phyloP scores from a whole-genome alignment of 2,888 invertebrate species.

The Metalampra italica region DNA sequence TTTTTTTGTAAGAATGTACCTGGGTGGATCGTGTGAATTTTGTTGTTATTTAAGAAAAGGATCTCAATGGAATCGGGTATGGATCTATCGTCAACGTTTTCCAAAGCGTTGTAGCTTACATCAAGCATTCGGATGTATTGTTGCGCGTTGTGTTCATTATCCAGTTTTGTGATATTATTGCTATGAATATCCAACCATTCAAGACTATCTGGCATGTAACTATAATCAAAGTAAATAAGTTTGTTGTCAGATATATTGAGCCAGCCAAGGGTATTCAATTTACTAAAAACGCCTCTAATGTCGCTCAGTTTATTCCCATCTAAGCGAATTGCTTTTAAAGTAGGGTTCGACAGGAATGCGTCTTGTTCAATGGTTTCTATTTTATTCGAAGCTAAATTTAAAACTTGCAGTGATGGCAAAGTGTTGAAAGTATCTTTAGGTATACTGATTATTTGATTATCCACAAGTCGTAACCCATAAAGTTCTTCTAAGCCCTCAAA shows the following conservation, averaged over 20 bases:
- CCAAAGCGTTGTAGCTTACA: slow-evolving; percentile 85
- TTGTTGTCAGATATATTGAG: slow-evolving; percentile 89
- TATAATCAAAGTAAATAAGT: slow-evolving; percentile 88
- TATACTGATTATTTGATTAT: slow-evolving; percentile 86
- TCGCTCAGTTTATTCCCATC: slow-evolving; percentile 88
- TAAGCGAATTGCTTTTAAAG: slow-evolving; percentile 85
- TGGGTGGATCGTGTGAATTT: slow-evolving; percentile 83
- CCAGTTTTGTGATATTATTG: slow-evolving; percentile 86
- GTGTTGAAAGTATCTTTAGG: slow-evolving; percentile 86
- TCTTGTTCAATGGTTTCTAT: slow-evolving; percentile 86
- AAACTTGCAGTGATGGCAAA: slow-evolving; percentile 84
- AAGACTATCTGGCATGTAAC: slow-evolving; percentile 84
- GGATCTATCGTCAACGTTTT: slow-evolving; percentile 82
- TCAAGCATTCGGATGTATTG: slow-evolving; percentile 86
- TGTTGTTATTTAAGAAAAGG: slow-evolving; percentile 87
- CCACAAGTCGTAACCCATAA: slow-evolving; percentile 86
- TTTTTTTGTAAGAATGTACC: slow-evolving; percentile 85
- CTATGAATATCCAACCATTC: slow-evolving; percentile 90
- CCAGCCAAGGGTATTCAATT: slow-evolving; percentile 85
- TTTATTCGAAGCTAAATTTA: slow-evolving; percentile 89
- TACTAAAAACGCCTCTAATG: slow-evolving; percentile 86
- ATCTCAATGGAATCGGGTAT: slow-evolving; percentile 87
- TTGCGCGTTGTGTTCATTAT: slow-evolving; percentile 84
- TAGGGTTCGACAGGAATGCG: slow-evolving; percentile 85
- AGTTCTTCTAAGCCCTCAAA: slow-evolving; percentile 86